Evolutionary conservation across 2,113 vertebrate species (phyloP).

Genomic region (Nothoprocta pentlandii): DNA sequence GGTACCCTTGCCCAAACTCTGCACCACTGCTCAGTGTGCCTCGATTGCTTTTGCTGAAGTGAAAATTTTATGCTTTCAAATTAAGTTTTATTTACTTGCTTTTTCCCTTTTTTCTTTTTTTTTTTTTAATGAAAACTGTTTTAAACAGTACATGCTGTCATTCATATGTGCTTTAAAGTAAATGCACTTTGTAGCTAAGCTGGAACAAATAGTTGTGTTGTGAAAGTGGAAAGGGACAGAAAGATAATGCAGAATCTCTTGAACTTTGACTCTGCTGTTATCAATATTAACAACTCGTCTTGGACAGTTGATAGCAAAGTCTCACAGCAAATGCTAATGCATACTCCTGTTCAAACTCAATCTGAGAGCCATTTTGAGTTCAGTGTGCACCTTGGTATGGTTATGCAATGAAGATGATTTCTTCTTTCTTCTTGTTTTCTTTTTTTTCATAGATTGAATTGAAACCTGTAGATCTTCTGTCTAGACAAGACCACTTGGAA

Average conservation of each 20-base stretch:
- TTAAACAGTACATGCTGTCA: neutral
- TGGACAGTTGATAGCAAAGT: neutral
- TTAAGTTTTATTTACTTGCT: neutral
- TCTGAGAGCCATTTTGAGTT: neutral
- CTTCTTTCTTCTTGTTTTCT: neutral
- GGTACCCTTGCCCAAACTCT: neutral
- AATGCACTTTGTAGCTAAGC: neutral
- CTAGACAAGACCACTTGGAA: conserved; percentile 76
- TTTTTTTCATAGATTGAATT: conserved; percentile 74
- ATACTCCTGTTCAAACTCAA: neutral
- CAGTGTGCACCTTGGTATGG: neutral
- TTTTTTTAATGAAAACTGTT: neutral
- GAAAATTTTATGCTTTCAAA: neutral
- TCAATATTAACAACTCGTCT: neutral
- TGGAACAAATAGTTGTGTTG: neutral
- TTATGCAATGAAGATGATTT: neutral
- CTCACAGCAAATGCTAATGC: conserved; percentile 10
- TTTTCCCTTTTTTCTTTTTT: neutral
- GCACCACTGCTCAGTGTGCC: rapidly evolving
- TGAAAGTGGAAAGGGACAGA: neutral
- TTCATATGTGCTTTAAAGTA: neutral
- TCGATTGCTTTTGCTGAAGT: neutral
- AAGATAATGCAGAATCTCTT: neutral
- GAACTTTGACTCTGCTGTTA: neutral
- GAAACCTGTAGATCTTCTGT: conserved; percentile 74